Percentiles rank a stretch among this genome's conserved stretches.
phyloP scores from a whole-genome alignment of 2,113 vertebrate genomes.

The Ceuthmochares aereus region DNA sequence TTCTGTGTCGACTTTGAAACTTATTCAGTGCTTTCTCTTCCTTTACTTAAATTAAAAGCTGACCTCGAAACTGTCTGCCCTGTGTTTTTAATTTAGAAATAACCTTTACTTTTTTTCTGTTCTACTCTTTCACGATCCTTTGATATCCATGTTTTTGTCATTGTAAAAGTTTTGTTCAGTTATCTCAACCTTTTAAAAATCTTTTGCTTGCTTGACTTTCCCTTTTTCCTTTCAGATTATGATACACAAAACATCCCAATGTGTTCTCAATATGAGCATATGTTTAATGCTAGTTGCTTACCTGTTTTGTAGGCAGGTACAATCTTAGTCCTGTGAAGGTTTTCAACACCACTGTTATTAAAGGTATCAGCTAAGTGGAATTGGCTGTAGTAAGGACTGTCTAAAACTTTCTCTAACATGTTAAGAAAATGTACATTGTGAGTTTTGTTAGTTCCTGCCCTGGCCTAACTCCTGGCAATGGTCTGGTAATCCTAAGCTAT shows the following conservation, averaged over 20 bases:
- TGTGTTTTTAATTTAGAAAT: not conserved
- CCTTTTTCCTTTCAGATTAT: constrained; percentile 51
- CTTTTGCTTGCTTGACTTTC: not conserved
- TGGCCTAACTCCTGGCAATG: not conserved
- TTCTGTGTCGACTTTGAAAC: not conserved
- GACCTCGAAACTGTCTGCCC: not conserved
- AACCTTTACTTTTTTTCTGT: not conserved
- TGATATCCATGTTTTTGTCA: not conserved
- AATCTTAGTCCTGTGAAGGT: constrained; percentile 17
- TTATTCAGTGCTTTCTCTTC: not conserved
- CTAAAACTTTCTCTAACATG: not conserved
- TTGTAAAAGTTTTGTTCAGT: not conserved
- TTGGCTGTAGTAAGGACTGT: not conserved
- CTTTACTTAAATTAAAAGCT: not conserved
- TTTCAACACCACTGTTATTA: not conserved
- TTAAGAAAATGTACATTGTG: not conserved
- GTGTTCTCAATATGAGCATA: constrained; percentile 36
- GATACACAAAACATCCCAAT: constrained; percentile 32
- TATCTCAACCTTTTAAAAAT: not conserved
- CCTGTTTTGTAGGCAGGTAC: constrained; percentile 44
- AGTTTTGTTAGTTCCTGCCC: not conserved
- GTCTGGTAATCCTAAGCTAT: not conserved
- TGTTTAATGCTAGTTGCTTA: constrained; percentile 42
- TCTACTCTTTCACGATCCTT: not conserved
- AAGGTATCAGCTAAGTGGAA: not conserved